phyloP scores from a whole-genome alignment of 2,797 vertebrate species.

The Phrynocephalus guinanensis region DNA sequence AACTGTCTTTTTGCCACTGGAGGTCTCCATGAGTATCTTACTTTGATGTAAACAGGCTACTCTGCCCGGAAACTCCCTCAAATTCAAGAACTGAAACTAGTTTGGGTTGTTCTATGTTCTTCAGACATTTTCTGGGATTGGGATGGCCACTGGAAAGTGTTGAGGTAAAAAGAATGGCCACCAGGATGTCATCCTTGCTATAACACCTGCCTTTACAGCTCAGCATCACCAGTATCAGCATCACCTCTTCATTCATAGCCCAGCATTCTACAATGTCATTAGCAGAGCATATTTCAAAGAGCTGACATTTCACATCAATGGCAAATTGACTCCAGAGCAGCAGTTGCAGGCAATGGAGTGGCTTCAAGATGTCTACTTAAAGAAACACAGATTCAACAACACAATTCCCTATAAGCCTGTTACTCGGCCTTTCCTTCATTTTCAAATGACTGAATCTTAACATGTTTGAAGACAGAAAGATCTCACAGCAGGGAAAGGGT shows the following conservation, averaged over 20 bases:
- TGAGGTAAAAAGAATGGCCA: too few relatives aligned
- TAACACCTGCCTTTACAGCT: fast-evolving
- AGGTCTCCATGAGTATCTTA: too few relatives aligned
- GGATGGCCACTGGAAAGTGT: too few relatives aligned
- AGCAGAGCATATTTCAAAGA: fast-evolving
- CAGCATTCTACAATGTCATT: neutral
- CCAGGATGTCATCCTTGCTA: neutral
- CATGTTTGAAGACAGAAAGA: fast-evolving
- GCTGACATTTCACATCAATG: fast-evolving
- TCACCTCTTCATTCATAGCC: neutral
- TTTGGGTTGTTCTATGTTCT: too few relatives aligned
- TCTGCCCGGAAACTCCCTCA: too few relatives aligned
- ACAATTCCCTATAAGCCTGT: neutral
- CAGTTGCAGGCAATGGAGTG: neutral
- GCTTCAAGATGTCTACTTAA: neutral
- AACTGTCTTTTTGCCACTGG: too few relatives aligned
- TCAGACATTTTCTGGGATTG: too few relatives aligned
- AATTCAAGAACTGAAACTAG: too few relatives aligned
- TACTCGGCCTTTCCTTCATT: neutral
- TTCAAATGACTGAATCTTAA: neutral
- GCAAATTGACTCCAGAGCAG: neutral
- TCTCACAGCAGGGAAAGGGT: neutral
- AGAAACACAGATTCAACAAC: neutral
- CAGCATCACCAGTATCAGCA: constrained; percentile 10
- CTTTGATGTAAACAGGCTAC: too few relatives aligned